Conservation (phyloP, 2,797 vertebrate species). For the Intellagama lesueurii region DNA sequence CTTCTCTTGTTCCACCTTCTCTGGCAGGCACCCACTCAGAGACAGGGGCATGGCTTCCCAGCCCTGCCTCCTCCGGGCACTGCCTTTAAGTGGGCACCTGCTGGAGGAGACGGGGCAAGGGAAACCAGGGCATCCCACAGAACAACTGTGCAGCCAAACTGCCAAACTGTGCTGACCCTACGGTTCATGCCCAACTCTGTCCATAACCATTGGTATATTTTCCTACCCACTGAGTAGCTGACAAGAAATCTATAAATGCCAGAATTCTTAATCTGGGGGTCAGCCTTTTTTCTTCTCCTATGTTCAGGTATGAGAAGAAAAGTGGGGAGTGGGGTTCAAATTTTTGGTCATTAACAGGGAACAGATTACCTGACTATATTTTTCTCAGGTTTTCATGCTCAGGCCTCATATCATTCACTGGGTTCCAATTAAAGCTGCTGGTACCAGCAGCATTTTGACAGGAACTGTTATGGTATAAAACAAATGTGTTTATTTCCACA, state of each 20-base stretch:
- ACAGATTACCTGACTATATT: not conserved
- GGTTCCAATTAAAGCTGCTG: not conserved
- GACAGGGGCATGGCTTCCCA: too few species aligned
- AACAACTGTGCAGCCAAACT: too few species aligned
- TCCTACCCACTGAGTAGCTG: not conserved
- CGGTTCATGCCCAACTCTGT: too few species aligned
- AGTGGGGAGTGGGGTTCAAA: not conserved
- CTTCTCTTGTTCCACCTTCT: too few species aligned
- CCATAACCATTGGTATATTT: not conserved
- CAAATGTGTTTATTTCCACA: constrained; percentile 13
- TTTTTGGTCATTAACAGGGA: not conserved
- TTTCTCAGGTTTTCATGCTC: not conserved
- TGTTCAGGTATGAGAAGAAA: not conserved
- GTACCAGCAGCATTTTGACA: constrained; percentile 10
- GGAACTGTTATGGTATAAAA: not conserved
- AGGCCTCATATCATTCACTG: not conserved
- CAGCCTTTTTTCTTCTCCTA: not conserved
- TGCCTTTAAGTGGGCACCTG: too few species aligned
- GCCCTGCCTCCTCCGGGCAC: too few species aligned
- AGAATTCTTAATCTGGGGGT: not conserved
- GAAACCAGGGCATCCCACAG: too few species aligned
- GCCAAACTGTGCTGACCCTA: too few species aligned
- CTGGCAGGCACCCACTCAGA: too few species aligned
- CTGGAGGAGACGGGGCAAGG: too few species aligned
- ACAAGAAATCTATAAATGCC: not conserved